A percentile compares a stretch with the other conserved stretches of the same genome.
These are phyloP conservation scores for Conger conger DNA, from an alignment of 2,113 vertebrate species.

Conservation along the genomic window DNA sequence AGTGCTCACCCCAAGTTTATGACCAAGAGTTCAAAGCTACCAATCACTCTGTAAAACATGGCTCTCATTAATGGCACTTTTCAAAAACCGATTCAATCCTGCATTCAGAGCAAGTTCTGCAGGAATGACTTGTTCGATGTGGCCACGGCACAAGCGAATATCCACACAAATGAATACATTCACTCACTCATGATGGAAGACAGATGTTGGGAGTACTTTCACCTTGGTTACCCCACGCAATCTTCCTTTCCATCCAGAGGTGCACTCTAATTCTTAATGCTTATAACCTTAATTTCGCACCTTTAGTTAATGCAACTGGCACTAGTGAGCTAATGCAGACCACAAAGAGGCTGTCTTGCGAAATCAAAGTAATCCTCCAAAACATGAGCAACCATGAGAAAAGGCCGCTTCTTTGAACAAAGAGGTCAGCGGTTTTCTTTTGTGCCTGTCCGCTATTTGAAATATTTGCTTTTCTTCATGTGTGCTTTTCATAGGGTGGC, in stretches of 20 bases:
- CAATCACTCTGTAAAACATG: neutral
- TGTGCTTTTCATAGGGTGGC: slow-evolving; percentile 7
- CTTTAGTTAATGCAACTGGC: too few relatives aligned
- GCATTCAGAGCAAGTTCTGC: neutral
- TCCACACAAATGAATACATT: neutral
- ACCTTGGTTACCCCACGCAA: too few relatives aligned
- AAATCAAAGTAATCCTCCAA: slow-evolving; percentile 15
- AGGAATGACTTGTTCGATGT: neutral
- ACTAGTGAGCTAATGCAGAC: too few relatives aligned
- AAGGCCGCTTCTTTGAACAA: slow-evolving; percentile 11
- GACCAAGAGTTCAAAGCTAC: neutral
- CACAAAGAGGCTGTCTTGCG: neutral
- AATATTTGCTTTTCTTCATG: slow-evolving; percentile 31
- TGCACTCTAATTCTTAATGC: too few relatives aligned
- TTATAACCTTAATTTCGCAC: too few relatives aligned
- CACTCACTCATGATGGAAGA: neutral
- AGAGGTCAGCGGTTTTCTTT: slow-evolving; percentile 20
- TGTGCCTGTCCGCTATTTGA: slow-evolving; percentile 22
- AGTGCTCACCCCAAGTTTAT: neutral
- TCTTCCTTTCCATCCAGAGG: too few relatives aligned
- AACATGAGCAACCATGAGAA: neutral
- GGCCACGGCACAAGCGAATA: neutral
- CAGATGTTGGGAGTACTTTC: neutral
- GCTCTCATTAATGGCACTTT: neutral
- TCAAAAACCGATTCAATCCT: neutral